Percentiles rank a stretch among this genome's conserved stretches.
These are phyloP conservation scores for Columba livia DNA, from an alignment of 2,113 vertebrate species.

Conservation along the genomic window DNA sequence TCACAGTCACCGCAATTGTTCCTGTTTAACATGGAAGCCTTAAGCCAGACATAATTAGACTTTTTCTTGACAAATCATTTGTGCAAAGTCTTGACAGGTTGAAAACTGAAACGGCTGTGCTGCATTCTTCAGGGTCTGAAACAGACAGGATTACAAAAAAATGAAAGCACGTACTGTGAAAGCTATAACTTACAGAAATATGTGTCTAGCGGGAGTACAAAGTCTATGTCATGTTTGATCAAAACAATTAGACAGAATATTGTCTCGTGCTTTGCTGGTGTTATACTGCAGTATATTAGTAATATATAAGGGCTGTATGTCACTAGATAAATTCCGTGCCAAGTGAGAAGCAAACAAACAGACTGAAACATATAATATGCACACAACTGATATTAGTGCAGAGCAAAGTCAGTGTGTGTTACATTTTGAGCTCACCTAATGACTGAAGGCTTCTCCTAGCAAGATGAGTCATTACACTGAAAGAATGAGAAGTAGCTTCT, in stretches of 20 bases:
- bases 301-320: not conserved
- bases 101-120: constrained; percentile 54
- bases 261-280: constrained; percentile 3
- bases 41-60: constrained; percentile 55
- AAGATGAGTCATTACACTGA: not conserved
- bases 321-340: not conserved
- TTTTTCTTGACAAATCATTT: constrained; percentile 67
- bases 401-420: not conserved
- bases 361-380: not conserved
- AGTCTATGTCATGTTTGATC: constrained; percentile 43
- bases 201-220: not conserved
- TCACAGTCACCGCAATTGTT: constrained; percentile 30
- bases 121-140: constrained; percentile 58
- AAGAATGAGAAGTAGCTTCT: not conserved
- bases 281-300: constrained; percentile 40
- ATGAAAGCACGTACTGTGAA: constrained; percentile 44
- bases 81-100: constrained; percentile 58
- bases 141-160: constrained; percentile 61
- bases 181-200: constrained; percentile 48
- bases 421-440: not conserved
- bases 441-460: not conserved
- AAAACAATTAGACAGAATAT: constrained; percentile 52
- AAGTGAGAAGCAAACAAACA: not conserved
- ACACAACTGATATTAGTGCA: not conserved
- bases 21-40: constrained; percentile 52